These are phyloP conservation scores for Meiosimyza decipiens DNA, from an alignment of 2,888 invertebrate genomes.

Conservation along the genomic window DNA sequence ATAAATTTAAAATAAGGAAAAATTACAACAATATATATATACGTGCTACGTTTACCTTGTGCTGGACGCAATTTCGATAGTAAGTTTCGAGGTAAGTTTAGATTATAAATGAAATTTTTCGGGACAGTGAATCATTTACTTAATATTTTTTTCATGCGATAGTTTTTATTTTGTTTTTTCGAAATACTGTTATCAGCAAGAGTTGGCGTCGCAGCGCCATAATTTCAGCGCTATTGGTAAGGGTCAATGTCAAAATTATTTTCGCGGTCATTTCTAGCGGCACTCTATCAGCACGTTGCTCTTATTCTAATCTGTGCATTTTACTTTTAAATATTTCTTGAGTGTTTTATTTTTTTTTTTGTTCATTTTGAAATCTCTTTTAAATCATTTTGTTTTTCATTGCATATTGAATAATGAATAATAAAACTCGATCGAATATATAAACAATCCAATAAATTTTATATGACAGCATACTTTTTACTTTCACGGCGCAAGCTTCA, in stretches of 20 bases:
- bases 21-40: too few species aligned
- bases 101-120: too few species aligned
- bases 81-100: too few species aligned
- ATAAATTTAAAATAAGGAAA: too few species aligned
- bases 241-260: conserved; percentile 46
- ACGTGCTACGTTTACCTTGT: too few species aligned
- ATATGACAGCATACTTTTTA: neutral
- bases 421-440: conserved; percentile 8
- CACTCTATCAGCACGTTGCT: neutral
- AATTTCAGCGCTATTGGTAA: conserved; percentile 5
- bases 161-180: too few species aligned
- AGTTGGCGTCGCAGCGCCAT: too few species aligned
- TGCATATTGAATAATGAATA: conserved; percentile 7
- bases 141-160: too few species aligned
- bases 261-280: conserved; percentile 29
- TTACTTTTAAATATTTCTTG: neutral
- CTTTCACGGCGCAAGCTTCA: neutral
- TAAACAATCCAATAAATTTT: neutral
- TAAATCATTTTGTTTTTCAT: conserved; percentile 1
- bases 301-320: neutral
- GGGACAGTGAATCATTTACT: too few species aligned
- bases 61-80: too few species aligned
- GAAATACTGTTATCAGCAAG: conserved; percentile 28
- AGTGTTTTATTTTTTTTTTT: neutral
- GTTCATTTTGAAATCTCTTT: neutral